Percentiles rank a stretch among this genome's conserved stretches.
Conservation (phyloP, 2,888 invertebrate species). For the Microctonus brassicae region DNA sequence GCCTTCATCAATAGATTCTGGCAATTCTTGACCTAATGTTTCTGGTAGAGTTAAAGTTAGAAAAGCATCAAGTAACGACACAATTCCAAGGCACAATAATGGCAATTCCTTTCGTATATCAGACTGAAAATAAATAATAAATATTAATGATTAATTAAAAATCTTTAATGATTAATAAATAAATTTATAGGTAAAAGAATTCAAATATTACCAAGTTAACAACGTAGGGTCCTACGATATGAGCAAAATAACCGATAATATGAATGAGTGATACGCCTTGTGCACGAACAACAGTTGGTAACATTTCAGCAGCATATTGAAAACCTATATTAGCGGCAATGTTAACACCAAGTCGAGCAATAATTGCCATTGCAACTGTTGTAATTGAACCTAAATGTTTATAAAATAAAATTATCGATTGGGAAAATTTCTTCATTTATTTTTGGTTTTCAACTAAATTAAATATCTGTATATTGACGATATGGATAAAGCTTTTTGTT, state of each 20-base stretch:
- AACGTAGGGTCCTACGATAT: conserved; percentile 86
- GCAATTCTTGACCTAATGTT: conserved; percentile 87
- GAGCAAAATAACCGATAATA: conserved; percentile 89
- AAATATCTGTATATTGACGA: neutral
- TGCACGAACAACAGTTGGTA: conserved; percentile 89
- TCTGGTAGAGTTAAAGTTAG: conserved; percentile 86
- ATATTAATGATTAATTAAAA: neutral
- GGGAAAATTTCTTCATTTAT: neutral
- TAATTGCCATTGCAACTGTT: conserved; percentile 83
- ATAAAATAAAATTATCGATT: conserved; percentile 42
- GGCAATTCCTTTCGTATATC: conserved; percentile 72
- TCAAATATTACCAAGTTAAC: conserved; percentile 80
- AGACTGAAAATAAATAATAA: conserved; percentile 52
- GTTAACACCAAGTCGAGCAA: conserved; percentile 88
- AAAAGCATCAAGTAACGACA: conserved; percentile 82
- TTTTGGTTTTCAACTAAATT: no score
- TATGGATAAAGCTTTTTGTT: neutral
- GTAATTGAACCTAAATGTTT: conserved; percentile 74
- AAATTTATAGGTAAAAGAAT: neutral
- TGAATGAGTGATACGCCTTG: conserved; percentile 90
- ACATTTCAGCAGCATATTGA: conserved; percentile 89
- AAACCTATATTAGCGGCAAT: conserved; percentile 92
- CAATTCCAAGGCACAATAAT: conserved; percentile 80
- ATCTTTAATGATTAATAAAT: neutral
- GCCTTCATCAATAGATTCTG: conserved; percentile 88